These are phyloP conservation scores for Hirtodrosophila alboralis DNA, from an alignment of 2,888 invertebrate genomes.

Conservation along the genomic window DNA sequence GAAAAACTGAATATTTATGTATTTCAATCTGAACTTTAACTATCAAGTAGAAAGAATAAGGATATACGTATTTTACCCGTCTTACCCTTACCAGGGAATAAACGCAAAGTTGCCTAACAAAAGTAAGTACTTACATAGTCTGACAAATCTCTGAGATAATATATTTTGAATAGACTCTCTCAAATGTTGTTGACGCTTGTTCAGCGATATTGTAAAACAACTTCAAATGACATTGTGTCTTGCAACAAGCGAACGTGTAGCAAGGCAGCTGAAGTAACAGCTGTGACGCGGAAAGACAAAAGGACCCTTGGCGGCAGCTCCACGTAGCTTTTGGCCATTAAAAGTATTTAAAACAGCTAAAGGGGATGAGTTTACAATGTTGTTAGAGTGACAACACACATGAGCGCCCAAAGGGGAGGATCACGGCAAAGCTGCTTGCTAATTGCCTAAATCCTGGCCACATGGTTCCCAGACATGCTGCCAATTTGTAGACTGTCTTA, in stretches of 20 bases:
- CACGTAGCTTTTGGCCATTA: conserved; percentile 23
- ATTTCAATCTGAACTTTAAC: too few species aligned
- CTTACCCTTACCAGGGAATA: too few species aligned
- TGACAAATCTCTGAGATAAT: conserved; percentile 33
- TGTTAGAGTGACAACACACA: conserved; percentile 17
- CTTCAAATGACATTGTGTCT: conserved; percentile 50
- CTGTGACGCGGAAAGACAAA: conserved; percentile 17
- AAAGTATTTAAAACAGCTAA: conserved; percentile 34
- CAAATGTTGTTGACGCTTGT: conserved; percentile 52
- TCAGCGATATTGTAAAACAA: conserved; percentile 24
- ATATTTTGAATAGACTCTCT: conserved; percentile 60
- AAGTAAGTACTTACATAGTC: too few species aligned
- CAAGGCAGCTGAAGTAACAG: conserved; percentile 15
- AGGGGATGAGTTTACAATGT: conserved; percentile 16
- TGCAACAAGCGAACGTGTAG: conserved; percentile 11
- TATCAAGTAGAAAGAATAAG: too few species aligned
- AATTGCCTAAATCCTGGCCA: conserved; percentile 73
- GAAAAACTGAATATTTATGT: too few species aligned
- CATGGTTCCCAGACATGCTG: conserved; percentile 62
- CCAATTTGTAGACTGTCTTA: conserved; percentile 65
- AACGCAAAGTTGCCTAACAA: too few species aligned
- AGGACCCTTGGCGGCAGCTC: conserved; percentile 11
- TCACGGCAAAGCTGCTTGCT: conserved; percentile 31
- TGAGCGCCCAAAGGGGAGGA: conserved; percentile 9
- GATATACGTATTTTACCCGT: too few species aligned